These are phyloP conservation scores for Myotis myotis DNA, from an alignment of 2,797 vertebrate genomes.

Conservation along the genomic window DNA sequence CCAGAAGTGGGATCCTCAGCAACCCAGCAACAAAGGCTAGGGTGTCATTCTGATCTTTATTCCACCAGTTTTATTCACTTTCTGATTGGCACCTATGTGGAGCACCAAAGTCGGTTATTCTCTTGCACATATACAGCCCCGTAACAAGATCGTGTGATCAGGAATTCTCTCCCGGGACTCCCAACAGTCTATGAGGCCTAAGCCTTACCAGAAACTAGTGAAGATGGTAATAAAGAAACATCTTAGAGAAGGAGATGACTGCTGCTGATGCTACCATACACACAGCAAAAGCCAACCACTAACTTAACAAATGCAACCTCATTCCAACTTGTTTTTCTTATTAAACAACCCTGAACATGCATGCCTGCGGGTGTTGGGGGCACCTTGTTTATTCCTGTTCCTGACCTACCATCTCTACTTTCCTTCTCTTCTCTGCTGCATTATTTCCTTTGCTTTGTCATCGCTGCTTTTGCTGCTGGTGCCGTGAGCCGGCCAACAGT, in stretches of 20 bases:
- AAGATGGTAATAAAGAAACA: neutral
- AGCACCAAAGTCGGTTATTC: neutral
- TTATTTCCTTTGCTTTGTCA: slow-evolving; percentile 10
- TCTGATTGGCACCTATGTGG: neutral
- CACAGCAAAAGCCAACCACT: neutral
- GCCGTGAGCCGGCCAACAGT: neutral
- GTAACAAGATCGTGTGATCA: neutral
- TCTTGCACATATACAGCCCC: neutral
- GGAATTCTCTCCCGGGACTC: neutral
- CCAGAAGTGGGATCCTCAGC: neutral
- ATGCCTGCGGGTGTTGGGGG: neutral
- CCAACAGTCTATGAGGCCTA: neutral
- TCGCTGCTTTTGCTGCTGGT: neutral
- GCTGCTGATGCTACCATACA: neutral
- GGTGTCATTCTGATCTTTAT: neutral
- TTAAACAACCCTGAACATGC: neutral
- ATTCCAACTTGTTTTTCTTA: neutral
- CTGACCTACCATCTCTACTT: neutral
- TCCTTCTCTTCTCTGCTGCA: neutral
- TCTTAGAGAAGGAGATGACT: neutral
- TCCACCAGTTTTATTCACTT: neutral
- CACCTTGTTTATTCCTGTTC: neutral
- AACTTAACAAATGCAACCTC: neutral
- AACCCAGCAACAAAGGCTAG: neutral
- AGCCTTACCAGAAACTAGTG: neutral